Conservation (phyloP, 2,113 vertebrate species). For the Arvicanthis niloticus region DNA sequence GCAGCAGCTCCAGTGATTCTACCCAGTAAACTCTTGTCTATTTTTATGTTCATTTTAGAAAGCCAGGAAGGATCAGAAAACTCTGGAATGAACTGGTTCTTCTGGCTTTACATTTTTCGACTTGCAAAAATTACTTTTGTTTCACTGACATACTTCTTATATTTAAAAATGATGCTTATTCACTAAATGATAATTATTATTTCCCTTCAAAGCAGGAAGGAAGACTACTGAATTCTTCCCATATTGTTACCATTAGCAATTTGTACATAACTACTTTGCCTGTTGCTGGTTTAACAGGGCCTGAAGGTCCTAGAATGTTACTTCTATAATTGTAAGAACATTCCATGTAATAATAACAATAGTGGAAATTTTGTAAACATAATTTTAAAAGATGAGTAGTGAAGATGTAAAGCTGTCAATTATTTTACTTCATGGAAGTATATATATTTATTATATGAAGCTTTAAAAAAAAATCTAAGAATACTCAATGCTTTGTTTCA, state of each 20-base stretch:
- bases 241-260: not conserved
- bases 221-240: not conserved
- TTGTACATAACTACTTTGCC: not conserved
- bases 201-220: conserved; percentile 19
- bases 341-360: not conserved
- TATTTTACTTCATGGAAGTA: not conserved
- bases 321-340: not conserved
- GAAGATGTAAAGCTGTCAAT: not conserved
- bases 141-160: not conserved
- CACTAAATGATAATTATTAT: not conserved
- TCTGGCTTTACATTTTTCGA: not conserved
- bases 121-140: conserved; percentile 40
- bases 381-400: not conserved
- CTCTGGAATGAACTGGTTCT: not conserved
- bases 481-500: not conserved
- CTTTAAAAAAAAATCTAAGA: not conserved
- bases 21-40: not conserved
- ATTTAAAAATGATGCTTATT: not conserved
- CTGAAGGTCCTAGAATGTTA: not conserved
- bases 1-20: not conserved
- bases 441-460: conserved; percentile 1
- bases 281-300: not conserved
- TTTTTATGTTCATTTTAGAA: conserved; percentile 18
- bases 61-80: not conserved
- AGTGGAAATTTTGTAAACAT: not conserved